Base-by-base conservation (phyloP, 2,113 vertebrate genomes). In the Ceratotherium simum region DNA sequence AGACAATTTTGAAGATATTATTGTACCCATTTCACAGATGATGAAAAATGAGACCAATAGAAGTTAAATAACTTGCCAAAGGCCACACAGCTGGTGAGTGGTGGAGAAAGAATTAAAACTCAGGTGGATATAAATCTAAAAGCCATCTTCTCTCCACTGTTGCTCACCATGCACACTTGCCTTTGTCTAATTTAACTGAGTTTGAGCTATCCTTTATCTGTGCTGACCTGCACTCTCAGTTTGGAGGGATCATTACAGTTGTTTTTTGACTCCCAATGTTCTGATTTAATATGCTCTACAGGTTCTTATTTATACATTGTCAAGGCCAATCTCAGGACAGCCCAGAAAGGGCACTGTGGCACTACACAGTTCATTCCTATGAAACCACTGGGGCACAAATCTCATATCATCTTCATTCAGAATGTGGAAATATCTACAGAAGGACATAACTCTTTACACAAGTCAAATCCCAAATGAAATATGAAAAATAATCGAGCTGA, bases 381-480 rank as follows among this genome's bases (percentile, higher is more conserved):
- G 42, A 95, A 87, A 73, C n/a, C 13, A 21, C 1, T n/a, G 3
- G 36, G 36, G 48, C 51, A 73, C 27, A 79, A 72, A 51, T 58
- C 72, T 87, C 87, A 72, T 42, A 65, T 51, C 25, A 16, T 91
- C 92, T 80, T 93, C 92, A 39, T 42, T 93, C n/a, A 72, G 70
- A 92, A 64, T 67, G 80, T 75, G 80, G 87, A 94, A 92, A 91
- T 46, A 42, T 89, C 84, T 75, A 92, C 90, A 94, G 46, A 95
- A 81, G 3, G 39, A 73, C n/a, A 42, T 67, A 64, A 82, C 4
- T 87, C 69, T 82, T 96, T 27, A 89, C 2, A 73, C 83, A 82
- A 97, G 56, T 91, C 90, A 95, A 93, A 95, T 72, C 83, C 83
- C 75, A 83, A 97, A 86, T 51, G 95, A 76, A 58, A 93, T 46